Conservation (phyloP, 2,888 invertebrate species). For the Busseola fusca region DNA sequence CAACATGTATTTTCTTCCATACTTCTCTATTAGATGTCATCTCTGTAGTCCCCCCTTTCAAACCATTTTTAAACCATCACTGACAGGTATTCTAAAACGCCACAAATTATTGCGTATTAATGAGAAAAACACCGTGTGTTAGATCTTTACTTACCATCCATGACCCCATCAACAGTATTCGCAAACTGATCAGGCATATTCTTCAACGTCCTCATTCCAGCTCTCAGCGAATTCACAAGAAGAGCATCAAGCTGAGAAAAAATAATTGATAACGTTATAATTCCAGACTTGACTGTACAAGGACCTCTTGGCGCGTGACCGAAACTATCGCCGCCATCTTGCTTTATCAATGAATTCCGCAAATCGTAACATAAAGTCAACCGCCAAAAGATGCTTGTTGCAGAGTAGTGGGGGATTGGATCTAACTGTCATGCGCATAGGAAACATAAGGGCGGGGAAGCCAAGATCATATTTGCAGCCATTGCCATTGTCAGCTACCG, state of each 20-base stretch:
- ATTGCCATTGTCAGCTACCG: slow-evolving; percentile 8
- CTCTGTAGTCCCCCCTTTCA: too few relatives aligned
- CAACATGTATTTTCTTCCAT: too few relatives aligned
- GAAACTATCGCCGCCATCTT: background rate
- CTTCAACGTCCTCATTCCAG: slow-evolving; percentile 95
- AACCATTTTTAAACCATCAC: too few relatives aligned
- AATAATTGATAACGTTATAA: background rate
- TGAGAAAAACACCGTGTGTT: background rate
- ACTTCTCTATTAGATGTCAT: too few relatives aligned
- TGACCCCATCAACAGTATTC: slow-evolving; percentile 95
- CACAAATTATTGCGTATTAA: background rate
- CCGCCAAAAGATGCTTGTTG: background rate
- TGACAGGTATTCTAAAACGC: background rate
- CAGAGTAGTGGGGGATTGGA: background rate
- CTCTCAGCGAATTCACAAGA: slow-evolving; percentile 94
- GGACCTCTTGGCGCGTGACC: background rate
- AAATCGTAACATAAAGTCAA: too few relatives aligned
- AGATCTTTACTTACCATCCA: slow-evolving; percentile 89
- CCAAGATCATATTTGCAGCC: slow-evolving; percentile 35
- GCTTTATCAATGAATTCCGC: too few relatives aligned
- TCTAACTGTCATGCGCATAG: slow-evolving; percentile 25
- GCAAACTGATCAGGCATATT: slow-evolving; percentile 96
- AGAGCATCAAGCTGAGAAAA: slow-evolving; percentile 89
- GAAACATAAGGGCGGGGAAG: slow-evolving; percentile 22
- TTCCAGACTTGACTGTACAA: background rate